A percentile compares a stretch with the other conserved stretches of the same genome.
Evolutionary conservation across 2,888 invertebrate genomes (phyloP).

Genomic region (Spilarctia lutea): DNA sequence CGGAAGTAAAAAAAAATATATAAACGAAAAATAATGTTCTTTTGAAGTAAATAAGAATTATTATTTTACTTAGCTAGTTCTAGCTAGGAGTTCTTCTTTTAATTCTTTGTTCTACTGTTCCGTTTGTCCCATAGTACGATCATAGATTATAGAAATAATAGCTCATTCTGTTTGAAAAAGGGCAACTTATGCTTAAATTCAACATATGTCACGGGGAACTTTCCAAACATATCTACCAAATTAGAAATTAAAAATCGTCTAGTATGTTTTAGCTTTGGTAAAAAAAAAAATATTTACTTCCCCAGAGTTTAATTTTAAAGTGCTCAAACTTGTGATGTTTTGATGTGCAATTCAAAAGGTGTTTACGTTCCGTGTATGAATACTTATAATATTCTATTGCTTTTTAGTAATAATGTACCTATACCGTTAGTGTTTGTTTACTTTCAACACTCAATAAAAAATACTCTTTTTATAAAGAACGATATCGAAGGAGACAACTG

Average conservation of each 20-base stretch:
- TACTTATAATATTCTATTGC: background rate
- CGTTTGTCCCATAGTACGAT: background rate
- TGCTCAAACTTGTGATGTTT: background rate
- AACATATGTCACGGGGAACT: too few species aligned
- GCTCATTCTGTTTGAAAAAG: too few species aligned
- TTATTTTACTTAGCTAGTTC: background rate
- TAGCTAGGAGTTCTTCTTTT: too few species aligned
- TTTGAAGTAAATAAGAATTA: background rate
- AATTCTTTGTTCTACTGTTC: background rate
- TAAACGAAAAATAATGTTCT: background rate
- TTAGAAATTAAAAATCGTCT: too few species aligned
- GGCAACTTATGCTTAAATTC: too few species aligned
- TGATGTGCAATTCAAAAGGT: background rate
- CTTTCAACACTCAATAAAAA: background rate
- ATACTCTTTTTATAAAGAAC: background rate
- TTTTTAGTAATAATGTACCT: background rate
- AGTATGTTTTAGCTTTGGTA: background rate
- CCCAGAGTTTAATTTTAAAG: background rate
- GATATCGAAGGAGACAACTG: slow-evolving; percentile 7
- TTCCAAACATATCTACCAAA: too few species aligned
- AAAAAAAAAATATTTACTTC: background rate
- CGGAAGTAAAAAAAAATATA: background rate
- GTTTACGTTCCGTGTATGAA: background rate
- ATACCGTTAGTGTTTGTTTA: background rate
- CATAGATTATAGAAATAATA: too few species aligned